Conservation (phyloP, 2,888 invertebrate genomes). For the Scaptomyza tumidula region DNA sequence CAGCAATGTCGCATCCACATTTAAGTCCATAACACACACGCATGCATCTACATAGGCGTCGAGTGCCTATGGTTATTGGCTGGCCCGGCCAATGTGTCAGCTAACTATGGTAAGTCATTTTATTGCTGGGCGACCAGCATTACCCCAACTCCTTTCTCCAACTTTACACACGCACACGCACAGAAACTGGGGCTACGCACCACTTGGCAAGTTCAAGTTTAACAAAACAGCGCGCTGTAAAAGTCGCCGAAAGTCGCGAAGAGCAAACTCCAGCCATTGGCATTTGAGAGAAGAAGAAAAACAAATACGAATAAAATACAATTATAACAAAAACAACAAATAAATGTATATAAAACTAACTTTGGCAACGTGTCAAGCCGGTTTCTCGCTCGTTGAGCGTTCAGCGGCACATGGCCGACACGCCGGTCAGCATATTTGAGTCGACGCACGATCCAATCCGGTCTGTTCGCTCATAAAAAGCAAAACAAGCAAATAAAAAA, state of each 20-base stretch:
- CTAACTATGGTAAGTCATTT: constrained; percentile 14
- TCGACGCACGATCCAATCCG: constrained; percentile 45
- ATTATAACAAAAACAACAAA: background rate
- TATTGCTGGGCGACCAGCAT: background rate
- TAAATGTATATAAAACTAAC: constrained; percentile 43
- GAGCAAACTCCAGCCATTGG: constrained; percentile 49
- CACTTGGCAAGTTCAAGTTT: constrained; percentile 73
- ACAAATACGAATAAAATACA: constrained; percentile 1
- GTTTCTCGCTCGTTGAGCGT: constrained; percentile 41
- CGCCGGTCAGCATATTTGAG: constrained; percentile 53
- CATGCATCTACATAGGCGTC: constrained; percentile 16
- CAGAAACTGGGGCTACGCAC: constrained; percentile 57
- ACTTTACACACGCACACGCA: constrained; percentile 16
- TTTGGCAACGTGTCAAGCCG: constrained; percentile 77
- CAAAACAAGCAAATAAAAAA: background rate
- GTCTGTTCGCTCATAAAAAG: constrained; percentile 23
- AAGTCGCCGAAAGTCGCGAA: constrained; percentile 43
- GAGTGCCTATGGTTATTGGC: constrained; percentile 2
- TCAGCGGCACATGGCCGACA: constrained; percentile 50
- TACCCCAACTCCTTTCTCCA: constrained; percentile 5
- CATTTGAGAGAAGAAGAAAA: constrained; percentile 48
- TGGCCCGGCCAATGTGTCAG: constrained; percentile 47
- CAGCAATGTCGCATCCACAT: constrained; percentile 6
- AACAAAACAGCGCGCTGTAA: constrained; percentile 54
- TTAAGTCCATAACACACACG: constrained; percentile 3